A percentile compares a stretch with the other conserved stretches of the same genome.
Evolutionary conservation across 2,797 vertebrate species (phyloP).

Genomic region (Malurus splendens): DNA sequence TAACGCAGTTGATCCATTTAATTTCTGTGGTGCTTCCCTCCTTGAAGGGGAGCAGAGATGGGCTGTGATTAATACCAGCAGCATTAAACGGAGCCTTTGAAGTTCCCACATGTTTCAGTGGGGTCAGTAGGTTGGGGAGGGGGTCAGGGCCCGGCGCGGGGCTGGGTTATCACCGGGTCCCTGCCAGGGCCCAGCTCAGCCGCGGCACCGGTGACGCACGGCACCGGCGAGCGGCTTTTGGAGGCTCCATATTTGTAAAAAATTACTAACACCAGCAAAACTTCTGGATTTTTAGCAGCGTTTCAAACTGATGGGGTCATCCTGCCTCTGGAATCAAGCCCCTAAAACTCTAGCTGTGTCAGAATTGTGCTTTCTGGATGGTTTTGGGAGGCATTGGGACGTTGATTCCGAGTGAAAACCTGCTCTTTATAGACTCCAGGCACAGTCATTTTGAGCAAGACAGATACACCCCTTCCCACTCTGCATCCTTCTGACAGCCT

Average conservation of each 20-base stretch:
- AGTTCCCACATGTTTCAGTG: conserved; percentile 4
- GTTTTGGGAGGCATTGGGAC: background rate
- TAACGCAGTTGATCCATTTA: fast-evolving
- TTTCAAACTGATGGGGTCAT: background rate
- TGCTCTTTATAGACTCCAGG: background rate
- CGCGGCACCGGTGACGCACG: fast-evolving
- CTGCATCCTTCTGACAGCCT: background rate
- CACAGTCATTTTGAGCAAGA: background rate
- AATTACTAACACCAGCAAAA: fast-evolving
- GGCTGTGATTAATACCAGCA: conserved; percentile 24
- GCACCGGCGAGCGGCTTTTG: fast-evolving
- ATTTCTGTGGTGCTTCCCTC: background rate
- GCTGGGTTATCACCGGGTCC: background rate
- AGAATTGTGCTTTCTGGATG: fast-evolving
- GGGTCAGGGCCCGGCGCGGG: background rate
- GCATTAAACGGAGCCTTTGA: conserved; percentile 29
- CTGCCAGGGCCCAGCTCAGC: background rate
- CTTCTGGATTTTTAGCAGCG: fast-evolving
- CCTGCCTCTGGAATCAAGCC: background rate
- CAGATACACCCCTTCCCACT: background rate
- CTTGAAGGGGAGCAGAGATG: background rate
- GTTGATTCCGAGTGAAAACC: background rate
- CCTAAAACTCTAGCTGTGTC: background rate
- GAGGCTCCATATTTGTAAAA: background rate
- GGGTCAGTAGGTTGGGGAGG: conserved; percentile 46